Evolutionary conservation across 1,140 invertebrate species (phyloP).

Genomic region (Tetraneura akinire): DNA sequence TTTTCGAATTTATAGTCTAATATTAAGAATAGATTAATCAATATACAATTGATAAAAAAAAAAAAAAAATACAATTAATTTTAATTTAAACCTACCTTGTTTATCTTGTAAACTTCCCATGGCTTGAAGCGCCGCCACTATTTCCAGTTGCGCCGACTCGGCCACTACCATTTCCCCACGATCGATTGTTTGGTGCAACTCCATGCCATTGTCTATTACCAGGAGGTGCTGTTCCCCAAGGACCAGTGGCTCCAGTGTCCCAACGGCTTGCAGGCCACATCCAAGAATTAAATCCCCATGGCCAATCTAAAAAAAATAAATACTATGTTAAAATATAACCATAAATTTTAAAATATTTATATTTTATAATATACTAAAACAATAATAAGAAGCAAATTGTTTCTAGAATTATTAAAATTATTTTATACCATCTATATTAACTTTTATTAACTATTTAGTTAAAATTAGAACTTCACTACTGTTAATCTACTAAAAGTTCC

Average conservation of each 20-base stretch:
- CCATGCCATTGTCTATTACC: conserved; percentile 44
- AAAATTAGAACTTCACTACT: not conserved
- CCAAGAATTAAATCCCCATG: conserved; percentile 47
- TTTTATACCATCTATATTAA: not conserved
- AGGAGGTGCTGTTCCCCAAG: conserved; percentile 30
- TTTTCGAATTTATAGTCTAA: too few relatives aligned
- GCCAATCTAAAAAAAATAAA: conserved; percentile 36
- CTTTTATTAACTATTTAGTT: not conserved
- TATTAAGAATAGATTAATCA: too few relatives aligned
- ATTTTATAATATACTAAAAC: not conserved
- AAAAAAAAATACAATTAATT: too few relatives aligned
- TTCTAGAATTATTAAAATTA: not conserved
- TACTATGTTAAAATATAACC: not conserved
- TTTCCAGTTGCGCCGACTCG: conserved; percentile 47
- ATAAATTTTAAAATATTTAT: not conserved
- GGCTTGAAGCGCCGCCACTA: conserved; percentile 44
- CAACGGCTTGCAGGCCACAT: conserved; percentile 43
- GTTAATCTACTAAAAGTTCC: not conserved
- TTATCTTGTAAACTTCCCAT: conserved; percentile 48
- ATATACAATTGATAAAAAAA: too few relatives aligned
- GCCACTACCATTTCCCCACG: conserved; percentile 40
- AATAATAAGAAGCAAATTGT: not conserved
- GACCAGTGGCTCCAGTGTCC: conserved; percentile 22
- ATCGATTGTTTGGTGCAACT: conserved; percentile 33
- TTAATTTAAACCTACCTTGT: conserved; percentile 10